A percentile compares a stretch with the other conserved stretches of the same genome.
These are phyloP conservation scores for Litocranius walleri DNA, from an alignment of 2,113 vertebrate genomes.

Conservation along the genomic window DNA sequence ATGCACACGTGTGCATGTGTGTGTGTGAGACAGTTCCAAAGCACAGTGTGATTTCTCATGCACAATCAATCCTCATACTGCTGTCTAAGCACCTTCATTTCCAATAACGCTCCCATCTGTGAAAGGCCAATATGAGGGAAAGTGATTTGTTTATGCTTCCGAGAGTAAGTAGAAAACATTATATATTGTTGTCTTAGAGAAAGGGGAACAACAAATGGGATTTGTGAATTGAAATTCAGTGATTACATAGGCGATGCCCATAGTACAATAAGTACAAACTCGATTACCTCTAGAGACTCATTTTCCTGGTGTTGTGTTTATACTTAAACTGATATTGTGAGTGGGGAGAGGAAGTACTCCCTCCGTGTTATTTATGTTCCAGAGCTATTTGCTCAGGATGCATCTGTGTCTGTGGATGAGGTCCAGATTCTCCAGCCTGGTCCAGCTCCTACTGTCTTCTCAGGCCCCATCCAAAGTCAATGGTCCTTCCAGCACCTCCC, in stretches of 20 bases:
- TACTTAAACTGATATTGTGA: neutral
- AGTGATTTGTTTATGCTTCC: slow-evolving; percentile 60
- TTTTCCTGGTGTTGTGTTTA: neutral
- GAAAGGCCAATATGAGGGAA: slow-evolving; percentile 55
- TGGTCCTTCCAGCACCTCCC: neutral
- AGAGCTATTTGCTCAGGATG: neutral
- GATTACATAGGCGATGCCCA: neutral
- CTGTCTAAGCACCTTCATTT: slow-evolving; percentile 63
- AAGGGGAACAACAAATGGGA: slow-evolving; percentile 42
- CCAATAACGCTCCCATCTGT: slow-evolving; percentile 63
- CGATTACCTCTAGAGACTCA: neutral
- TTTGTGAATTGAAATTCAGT: slow-evolving; percentile 20
- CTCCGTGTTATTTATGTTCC: neutral
- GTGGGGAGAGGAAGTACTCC: neutral
- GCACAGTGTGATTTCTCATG: slow-evolving; percentile 43
- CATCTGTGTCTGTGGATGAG: neutral
- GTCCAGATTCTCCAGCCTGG: neutral
- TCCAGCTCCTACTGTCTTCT: neutral
- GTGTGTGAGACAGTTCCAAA: neutral
- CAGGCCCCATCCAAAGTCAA: neutral
- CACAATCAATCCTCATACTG: slow-evolving; percentile 13
- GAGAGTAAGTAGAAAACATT: slow-evolving; percentile 46
- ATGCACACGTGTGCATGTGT: neutral
- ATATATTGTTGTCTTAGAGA: slow-evolving; percentile 21
- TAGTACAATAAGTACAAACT: neutral